Base-by-base conservation (phyloP, 2,888 invertebrate genomes). In the Arctia plantaginis region DNA sequence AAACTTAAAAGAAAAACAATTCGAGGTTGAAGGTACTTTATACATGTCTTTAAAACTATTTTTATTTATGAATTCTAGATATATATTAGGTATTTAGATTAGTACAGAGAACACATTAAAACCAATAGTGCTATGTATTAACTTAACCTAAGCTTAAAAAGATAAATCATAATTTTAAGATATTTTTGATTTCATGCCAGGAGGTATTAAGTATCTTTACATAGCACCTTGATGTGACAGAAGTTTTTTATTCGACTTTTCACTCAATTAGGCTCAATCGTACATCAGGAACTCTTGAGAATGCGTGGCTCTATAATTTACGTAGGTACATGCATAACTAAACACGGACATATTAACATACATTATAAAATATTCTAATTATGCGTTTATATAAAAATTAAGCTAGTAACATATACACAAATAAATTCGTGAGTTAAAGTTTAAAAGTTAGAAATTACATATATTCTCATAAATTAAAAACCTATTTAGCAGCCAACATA, bases 381-480 rank as follows among this genome's bases (percentile, higher is more conserved):
- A 47, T 64, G 64, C 71, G 64, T 64, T 62, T 47, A 47, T 65
- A 55, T 59, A 59, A 67, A 66, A 66, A 59, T 51, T 55, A 59
- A 0, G 27, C 59, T 59, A 59, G 27, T 59, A 27, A 59, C 59
- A 59, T 27, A 27, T 15, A 27, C 27, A 59, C 59, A 59, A 59
- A 13, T 59, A 27, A 41, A 64, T 71, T 73, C 51, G 51, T 55
- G 51, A n/a, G 51, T 55, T 55, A 55, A 8, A 51, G 20, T 51
- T 23, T 51, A 55, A n/a, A 10, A 68, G 51, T 75, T 65, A 47
- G 15, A 27, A 64, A 72, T 67, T 18, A 62, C 62, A 62, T 62
- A 18, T 62, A 30, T 30, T 62, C 30, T 62, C 30, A 1, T 62
- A 18, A 62, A 6, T 62, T 27, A 62, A 18, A 62, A 18, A 62